phyloP scores from a whole-genome alignment of 2,888 invertebrate species.

The Chydorus sphaericus region DNA sequence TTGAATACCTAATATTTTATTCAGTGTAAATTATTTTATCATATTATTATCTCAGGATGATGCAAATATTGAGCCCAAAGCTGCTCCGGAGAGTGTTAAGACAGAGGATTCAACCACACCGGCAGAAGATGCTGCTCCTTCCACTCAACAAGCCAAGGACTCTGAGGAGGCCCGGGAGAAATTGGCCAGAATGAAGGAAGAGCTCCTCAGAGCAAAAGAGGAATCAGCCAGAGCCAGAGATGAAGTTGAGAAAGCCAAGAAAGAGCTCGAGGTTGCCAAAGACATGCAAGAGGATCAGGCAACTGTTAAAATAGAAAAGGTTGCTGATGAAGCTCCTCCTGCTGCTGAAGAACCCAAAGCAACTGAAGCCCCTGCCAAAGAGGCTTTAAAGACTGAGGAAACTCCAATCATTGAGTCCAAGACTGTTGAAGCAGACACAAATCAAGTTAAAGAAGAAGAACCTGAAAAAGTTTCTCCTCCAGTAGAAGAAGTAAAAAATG shows the following conservation, averaged over 20 bases:
- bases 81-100: background rate
- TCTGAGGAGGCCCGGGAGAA: background rate
- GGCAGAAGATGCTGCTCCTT: background rate
- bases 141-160: background rate
- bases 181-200: background rate
- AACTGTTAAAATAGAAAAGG: background rate
- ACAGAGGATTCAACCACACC: no score
- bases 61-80: background rate
- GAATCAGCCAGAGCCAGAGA: constrained; percentile 1
- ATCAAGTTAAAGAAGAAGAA: no score
- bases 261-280: background rate
- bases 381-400: no score
- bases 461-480: no score
- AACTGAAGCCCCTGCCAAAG: background rate
- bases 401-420: no score
- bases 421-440: no score
- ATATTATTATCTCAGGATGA: no score
- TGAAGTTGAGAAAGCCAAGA: constrained; percentile 1
- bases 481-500: no score
- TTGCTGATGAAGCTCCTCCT: background rate
- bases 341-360: background rate
- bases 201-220: background rate
- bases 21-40: background rate
- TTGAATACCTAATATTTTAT: background rate
- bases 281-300: background rate